Conservation (phyloP, 2,888 invertebrate species). For the Caenorhabditis auriculariae region DNA sequence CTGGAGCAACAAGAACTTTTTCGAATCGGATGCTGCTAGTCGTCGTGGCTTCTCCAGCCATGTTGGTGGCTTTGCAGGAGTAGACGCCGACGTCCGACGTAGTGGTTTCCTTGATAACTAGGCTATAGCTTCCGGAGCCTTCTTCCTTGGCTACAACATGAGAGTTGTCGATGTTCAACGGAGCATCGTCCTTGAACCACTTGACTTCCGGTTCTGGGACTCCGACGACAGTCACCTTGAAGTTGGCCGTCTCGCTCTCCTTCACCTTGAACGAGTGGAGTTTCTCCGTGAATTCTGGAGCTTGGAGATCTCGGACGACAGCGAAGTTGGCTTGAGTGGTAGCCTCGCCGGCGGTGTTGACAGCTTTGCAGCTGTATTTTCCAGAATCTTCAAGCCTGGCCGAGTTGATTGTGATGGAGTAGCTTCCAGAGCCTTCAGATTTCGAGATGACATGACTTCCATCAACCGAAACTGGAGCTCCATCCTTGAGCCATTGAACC, state of each 20-base stretch:
- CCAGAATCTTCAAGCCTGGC: constrained; percentile 79
- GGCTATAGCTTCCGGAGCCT: constrained; percentile 70
- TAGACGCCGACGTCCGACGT: constrained; percentile 39
- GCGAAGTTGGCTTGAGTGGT: constrained; percentile 66
- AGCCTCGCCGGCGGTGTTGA: constrained; percentile 89
- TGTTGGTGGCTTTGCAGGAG: constrained; percentile 41
- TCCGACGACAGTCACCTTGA: constrained; percentile 33
- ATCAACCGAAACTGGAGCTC: constrained; percentile 79
- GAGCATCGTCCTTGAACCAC: constrained; percentile 81
- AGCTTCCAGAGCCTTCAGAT: constrained; percentile 74
- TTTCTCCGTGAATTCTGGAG: constrained; percentile 78
- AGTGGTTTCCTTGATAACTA: constrained; percentile 36
- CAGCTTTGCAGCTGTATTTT: constrained; percentile 87
- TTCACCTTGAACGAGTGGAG: constrained; percentile 78
- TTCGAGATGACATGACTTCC: constrained; percentile 76
- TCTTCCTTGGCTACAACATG: constrained; percentile 38
- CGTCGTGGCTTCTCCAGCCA: constrained; percentile 53
- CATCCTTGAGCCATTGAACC: constrained; percentile 80
- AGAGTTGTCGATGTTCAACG: constrained; percentile 67
- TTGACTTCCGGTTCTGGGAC: constrained; percentile 74
- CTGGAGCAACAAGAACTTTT: constrained; percentile 39
- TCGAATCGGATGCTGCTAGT: constrained; percentile 50
- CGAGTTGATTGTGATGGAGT: constrained; percentile 65
- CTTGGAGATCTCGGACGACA: constrained; percentile 24
- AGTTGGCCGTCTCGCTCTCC: constrained; percentile 68